Evolutionary conservation across 2,888 invertebrate species (phyloP).

Genomic region (Mystacides longicornis): DNA sequence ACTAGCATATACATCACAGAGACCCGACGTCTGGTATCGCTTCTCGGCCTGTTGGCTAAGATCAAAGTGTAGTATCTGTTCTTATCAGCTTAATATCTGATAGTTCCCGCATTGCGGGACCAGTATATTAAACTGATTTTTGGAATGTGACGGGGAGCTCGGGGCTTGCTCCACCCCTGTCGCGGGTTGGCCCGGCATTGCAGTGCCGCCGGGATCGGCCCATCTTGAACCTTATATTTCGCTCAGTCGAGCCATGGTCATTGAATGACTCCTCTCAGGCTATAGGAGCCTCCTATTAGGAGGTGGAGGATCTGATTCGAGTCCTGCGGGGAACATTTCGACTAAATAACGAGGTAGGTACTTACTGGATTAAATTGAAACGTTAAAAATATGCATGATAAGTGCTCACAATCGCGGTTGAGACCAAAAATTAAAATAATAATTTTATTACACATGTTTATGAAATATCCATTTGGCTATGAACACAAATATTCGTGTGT

Average conservation of each 20-base stretch:
- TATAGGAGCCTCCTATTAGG: too few relatives aligned
- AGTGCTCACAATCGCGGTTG: too few relatives aligned
- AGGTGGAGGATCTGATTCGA: too few relatives aligned
- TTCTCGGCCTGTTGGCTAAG: slow-evolving; percentile 50
- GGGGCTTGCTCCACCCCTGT: slow-evolving; percentile 60
- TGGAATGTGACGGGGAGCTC: slow-evolving; percentile 47
- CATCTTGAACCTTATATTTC: slow-evolving; percentile 7
- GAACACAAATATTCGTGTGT: too few relatives aligned
- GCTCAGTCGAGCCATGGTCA: background rate
- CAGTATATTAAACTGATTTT: slow-evolving; percentile 53
- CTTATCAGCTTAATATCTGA: slow-evolving; percentile 27
- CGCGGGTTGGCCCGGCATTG: slow-evolving; percentile 63
- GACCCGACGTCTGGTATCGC: slow-evolving; percentile 32
- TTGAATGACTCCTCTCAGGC: too few relatives aligned
- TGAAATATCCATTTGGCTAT: too few relatives aligned
- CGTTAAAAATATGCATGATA: too few relatives aligned
- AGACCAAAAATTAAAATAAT: too few relatives aligned
- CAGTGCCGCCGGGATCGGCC: slow-evolving; percentile 53
- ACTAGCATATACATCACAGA: background rate
- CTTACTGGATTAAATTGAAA: too few relatives aligned
- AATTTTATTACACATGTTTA: too few relatives aligned
- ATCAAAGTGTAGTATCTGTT: slow-evolving; percentile 27
- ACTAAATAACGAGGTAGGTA: too few relatives aligned
- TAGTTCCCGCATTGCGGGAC: slow-evolving; percentile 41
- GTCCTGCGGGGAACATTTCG: too few relatives aligned